Evolutionary conservation across 2,797 vertebrate species (phyloP).

Genomic region (Enteromius radiatus): DNA sequence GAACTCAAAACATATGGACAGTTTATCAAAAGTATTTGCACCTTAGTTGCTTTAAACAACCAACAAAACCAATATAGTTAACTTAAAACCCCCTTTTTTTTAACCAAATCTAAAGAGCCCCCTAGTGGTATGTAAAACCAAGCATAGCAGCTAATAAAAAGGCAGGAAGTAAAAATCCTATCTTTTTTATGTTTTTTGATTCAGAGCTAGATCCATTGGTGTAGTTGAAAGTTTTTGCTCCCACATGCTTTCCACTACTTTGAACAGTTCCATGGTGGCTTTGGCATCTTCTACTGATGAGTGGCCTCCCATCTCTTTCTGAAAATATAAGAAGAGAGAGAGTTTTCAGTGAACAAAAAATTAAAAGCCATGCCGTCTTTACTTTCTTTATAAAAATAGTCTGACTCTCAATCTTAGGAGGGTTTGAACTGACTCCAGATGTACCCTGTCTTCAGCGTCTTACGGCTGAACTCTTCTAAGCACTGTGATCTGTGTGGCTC

Average conservation of each 20-base stretch:
- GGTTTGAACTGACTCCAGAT: neutral
- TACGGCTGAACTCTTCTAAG: neutral
- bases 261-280: slow-evolving; percentile 95
- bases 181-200: neutral
- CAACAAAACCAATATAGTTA: neutral
- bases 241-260: slow-evolving; percentile 86
- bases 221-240: slow-evolving; percentile 70
- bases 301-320: slow-evolving; percentile 84
- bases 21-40: neutral
- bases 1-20: neutral
- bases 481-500: neutral
- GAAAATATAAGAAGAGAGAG: slow-evolving; percentile 52
- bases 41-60: neutral
- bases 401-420: neutral
- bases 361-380: neutral
- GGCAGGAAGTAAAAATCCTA: neutral
- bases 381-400: slow-evolving; percentile 16
- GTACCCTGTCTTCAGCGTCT: neutral
- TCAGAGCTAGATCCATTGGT: slow-evolving; percentile 1
- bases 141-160: neutral
- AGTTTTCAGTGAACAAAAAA: slow-evolving; percentile 15
- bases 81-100: neutral
- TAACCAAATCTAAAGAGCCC: neutral
- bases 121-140: slow-evolving; percentile 14
- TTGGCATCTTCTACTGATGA: slow-evolving; percentile 91